Percentiles rank a stretch among this genome's conserved stretches.
Conservation (phyloP, 2,797 vertebrate genomes). For the Clarias pachynema region DNA sequence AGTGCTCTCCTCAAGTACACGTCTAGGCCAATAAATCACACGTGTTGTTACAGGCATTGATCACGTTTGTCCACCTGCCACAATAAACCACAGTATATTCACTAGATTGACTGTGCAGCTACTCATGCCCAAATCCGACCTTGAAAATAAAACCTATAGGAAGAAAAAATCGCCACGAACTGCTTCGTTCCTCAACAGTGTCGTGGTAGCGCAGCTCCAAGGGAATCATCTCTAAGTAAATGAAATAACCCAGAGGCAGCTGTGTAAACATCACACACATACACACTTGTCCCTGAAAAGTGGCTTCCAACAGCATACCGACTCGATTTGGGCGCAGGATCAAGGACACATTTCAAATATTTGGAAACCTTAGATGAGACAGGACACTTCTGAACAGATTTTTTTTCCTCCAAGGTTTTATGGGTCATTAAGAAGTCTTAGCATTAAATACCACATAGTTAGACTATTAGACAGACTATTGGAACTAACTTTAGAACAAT, state of each 20-base stretch:
- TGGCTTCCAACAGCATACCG: slow-evolving; percentile 6
- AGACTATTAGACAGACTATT: not conserved
- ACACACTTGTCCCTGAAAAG: not conserved
- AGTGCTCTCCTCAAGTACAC: not conserved
- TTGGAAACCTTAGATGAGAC: not conserved
- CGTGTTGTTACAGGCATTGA: not conserved
- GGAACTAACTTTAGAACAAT: not conserved
- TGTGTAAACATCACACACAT: slow-evolving; percentile 36
- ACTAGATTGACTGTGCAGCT: not conserved
- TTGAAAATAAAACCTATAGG: not conserved
- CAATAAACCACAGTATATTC: not conserved
- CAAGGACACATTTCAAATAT: slow-evolving; percentile 17
- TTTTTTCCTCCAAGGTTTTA: not conserved
- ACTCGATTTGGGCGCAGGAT: not conserved
- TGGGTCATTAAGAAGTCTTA: not conserved
- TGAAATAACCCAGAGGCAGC: slow-evolving; percentile 28
- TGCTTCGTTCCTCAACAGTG: not conserved
- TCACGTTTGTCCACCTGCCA: not conserved
- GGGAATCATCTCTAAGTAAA: slow-evolving; percentile 33
- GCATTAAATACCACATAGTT: not conserved
- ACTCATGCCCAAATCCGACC: not conserved
- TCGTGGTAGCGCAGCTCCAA: slow-evolving; percentile 13
- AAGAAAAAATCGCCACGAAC: not conserved
- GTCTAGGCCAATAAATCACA: not conserved
- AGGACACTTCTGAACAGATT: not conserved